phyloP scores from a whole-genome alignment of 92 coral and sea anemone species.

The Muricea muricata region DNA sequence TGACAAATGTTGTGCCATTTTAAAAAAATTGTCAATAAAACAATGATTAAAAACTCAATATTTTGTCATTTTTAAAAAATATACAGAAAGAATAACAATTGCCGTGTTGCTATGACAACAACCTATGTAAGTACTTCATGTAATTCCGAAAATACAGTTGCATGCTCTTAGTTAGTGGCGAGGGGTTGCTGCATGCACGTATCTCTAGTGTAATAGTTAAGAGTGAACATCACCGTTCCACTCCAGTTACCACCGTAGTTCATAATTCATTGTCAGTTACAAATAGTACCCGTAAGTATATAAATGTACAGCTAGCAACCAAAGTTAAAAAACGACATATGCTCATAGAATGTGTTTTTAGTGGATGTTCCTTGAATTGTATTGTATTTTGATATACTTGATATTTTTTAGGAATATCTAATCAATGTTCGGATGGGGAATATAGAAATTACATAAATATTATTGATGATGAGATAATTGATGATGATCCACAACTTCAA shows the following conservation, averaged over 20 bases:
- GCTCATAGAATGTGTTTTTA: not conserved
- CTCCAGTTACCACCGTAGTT: not conserved
- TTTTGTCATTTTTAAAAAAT: too few species aligned
- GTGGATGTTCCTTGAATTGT: not conserved
- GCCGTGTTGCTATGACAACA: too few species aligned
- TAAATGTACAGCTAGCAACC: not conserved
- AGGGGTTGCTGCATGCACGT: too few species aligned
- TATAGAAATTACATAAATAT: conserved; percentile 3
- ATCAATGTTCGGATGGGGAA: not conserved
- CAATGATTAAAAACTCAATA: too few species aligned
- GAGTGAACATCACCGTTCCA: not conserved
- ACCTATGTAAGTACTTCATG: too few species aligned
- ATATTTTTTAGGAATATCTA: not conserved
- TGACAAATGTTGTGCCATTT: too few species aligned
- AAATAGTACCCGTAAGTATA: conserved; percentile 11
- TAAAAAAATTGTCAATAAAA: too few species aligned
- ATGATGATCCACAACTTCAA: conserved; percentile 2
- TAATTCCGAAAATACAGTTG: too few species aligned
- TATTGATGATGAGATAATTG: not conserved
- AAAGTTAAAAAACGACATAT: not conserved
- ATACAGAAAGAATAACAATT: too few species aligned
- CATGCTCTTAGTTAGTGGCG: too few species aligned
- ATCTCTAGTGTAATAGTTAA: not conserved
- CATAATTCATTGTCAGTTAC: conserved; percentile 4
- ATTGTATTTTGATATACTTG: too few species aligned